These are phyloP conservation scores for Trissoscelio sp. DNA, from an alignment of 2,888 invertebrate species.

Conservation along the genomic window DNA sequence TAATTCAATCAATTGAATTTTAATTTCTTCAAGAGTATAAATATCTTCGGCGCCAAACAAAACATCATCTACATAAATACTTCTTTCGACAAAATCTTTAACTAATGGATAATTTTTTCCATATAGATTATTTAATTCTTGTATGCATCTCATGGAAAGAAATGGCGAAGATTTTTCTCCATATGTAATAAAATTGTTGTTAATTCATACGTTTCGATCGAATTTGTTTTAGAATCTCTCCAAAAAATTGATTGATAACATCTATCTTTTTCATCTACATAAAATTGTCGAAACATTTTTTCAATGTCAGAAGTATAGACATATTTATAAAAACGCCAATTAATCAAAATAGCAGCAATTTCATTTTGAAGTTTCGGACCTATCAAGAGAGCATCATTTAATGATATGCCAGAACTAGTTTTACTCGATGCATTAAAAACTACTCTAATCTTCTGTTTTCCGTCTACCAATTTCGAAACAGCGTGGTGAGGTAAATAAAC, in stretches of 20 bases:
- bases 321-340: neutral
- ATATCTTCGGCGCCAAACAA: conserved; percentile 7
- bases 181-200: conserved; percentile 26
- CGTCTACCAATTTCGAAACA: neutral
- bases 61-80: conserved; percentile 21
- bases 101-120: conserved; percentile 5
- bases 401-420: conserved; percentile 7
- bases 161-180: conserved; percentile 2
- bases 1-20: neutral
- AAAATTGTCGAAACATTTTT: conserved; percentile 38
- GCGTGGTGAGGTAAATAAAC: conserved; percentile 20
- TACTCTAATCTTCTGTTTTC: neutral
- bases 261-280: neutral
- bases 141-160: conserved; percentile 5
- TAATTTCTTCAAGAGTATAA: neutral
- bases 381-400: conserved; percentile 8
- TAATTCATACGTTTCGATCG: neutral
- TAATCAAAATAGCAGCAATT: conserved; percentile 10
- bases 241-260: conserved; percentile 17
- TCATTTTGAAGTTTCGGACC: conserved; percentile 28
- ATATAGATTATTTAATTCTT: neutral
- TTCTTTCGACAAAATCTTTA: neutral
- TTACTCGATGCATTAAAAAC: conserved; percentile 28
- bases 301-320: conserved; percentile 25
- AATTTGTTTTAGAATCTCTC: neutral